These are phyloP conservation scores for Microctonus brassicae DNA, from an alignment of 2,888 invertebrate genomes.

Conservation along the genomic window DNA sequence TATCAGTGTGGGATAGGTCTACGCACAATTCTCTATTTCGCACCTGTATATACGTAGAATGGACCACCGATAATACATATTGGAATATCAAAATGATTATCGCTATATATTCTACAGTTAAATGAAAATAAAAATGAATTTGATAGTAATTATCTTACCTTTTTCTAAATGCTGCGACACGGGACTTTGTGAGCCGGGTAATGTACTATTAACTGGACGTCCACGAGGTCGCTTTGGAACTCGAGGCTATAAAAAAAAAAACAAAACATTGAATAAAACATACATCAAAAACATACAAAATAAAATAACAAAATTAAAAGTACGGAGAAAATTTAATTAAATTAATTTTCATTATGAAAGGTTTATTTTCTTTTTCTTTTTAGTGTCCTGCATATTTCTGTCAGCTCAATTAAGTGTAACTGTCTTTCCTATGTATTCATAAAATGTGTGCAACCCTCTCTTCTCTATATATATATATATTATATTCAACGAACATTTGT, in stretches of 20 bases:
- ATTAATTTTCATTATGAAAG: too few species aligned
- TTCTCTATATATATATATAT: too few species aligned
- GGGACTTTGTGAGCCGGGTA: slow-evolving; percentile 61
- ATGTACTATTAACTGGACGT: slow-evolving; percentile 62
- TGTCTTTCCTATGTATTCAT: not conserved
- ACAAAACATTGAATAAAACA: not conserved
- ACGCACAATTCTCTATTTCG: slow-evolving; percentile 15
- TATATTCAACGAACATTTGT: slow-evolving; percentile 27
- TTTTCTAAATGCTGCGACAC: slow-evolving; percentile 64
- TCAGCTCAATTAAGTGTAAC: not conserved
- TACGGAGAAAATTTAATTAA: not conserved
- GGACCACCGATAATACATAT: not conserved
- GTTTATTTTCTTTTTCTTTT: not conserved
- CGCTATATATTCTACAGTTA: too few species aligned
- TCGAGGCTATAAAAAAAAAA: slow-evolving; percentile 59
- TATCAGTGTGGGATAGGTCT: slow-evolving; percentile 27
- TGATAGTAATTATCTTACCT: slow-evolving; percentile 61
- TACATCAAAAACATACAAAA: not conserved
- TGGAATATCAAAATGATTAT: slow-evolving; percentile 1
- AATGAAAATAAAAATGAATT: too few species aligned
- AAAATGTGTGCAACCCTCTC: not conserved
- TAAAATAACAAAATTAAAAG: not conserved
- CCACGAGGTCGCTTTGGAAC: slow-evolving; percentile 65
- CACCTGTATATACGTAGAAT: not conserved
- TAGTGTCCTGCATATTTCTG: not conserved